Evolutionary conservation across 2,113 vertebrate species (phyloP).

Genomic region (Calidris pugnax): DNA sequence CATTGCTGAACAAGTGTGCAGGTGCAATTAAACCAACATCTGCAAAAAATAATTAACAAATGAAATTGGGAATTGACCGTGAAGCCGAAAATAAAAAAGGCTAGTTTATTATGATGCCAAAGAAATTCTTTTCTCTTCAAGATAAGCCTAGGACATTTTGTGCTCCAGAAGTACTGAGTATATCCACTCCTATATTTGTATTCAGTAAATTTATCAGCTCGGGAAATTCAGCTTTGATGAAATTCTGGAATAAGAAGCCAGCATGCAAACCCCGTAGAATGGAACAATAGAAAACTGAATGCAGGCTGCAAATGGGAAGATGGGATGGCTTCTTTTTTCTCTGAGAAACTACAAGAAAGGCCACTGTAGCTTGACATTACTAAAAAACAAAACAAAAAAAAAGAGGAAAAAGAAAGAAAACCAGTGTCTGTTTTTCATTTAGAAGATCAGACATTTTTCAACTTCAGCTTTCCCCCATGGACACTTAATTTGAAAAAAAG

Average conservation of each 20-base stretch:
- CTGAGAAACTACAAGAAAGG: neutral
- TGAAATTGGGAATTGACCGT: neutral
- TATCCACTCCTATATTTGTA: neutral
- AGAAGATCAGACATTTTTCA: neutral
- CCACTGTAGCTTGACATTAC: neutral
- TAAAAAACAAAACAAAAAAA: neutral
- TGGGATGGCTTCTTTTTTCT: neutral
- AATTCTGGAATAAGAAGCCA: neutral
- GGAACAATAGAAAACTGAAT: neutral
- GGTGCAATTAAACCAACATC: constrained; percentile 1
- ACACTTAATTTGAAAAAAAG: neutral
- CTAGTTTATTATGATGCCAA: neutral
- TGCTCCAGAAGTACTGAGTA: neutral
- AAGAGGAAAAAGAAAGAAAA: neutral
- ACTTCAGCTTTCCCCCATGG: neutral
- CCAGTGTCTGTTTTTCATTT: neutral
- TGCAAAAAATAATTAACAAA: neutral
- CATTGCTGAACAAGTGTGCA: neutral
- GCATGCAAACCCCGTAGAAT: neutral
- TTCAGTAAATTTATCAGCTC: neutral
- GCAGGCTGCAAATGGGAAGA: neutral
- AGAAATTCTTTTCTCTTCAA: neutral
- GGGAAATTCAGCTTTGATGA: neutral
- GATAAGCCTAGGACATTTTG: neutral
- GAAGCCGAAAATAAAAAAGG: neutral